Percentiles rank a stretch among this genome's conserved stretches.
phyloP scores from a whole-genome alignment of 2,113 vertebrate species.

The human region GRCh38 chr9:22037501-22038000 shows the following conservation, averaged over 20 bases:
- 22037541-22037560: conserved; percentile 62
- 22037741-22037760: conserved; percentile 30
- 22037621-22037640: conserved; percentile 39
- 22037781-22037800: not conserved
- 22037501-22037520: conserved; percentile 65
- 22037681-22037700: conserved; percentile 26
- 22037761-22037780: not conserved
- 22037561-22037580: conserved; percentile 60
- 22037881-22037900: not conserved
- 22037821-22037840: not conserved
- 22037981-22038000: not conserved
- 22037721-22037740: not conserved
- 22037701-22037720: not conserved
- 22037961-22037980: not conserved
- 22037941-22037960: conserved; percentile 22
- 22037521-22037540: conserved; percentile 48
- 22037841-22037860: not conserved
- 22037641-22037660: conserved; percentile 44
- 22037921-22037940: conserved; percentile 1
- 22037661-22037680: conserved; percentile 47
- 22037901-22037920: not conserved
- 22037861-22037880: not conserved
- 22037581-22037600: conserved; percentile 37
- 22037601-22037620: conserved; percentile 54
- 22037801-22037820: not conserved